phyloP scores from a whole-genome alignment of 2,888 invertebrate genomes.

The Polylopha cassiicola region DNA sequence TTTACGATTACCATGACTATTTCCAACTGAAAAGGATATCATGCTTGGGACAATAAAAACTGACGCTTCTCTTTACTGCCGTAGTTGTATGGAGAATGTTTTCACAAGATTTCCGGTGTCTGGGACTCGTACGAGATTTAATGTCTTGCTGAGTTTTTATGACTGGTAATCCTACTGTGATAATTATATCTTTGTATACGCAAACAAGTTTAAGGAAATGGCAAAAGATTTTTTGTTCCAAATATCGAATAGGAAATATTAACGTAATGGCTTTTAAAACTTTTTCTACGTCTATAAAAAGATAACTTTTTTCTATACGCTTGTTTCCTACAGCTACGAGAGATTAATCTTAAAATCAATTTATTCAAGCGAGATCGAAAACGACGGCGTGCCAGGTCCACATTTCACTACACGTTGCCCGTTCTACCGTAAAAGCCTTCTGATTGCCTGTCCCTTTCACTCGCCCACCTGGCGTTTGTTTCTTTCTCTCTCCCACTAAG shows the following conservation, averaged over 20 bases:
- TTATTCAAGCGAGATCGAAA: conserved; percentile 73
- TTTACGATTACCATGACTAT: conserved; percentile 61
- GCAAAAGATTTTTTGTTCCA: conserved; percentile 2
- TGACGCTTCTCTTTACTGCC: conserved; percentile 46
- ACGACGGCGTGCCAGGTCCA: conserved; percentile 62
- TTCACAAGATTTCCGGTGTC: conserved; percentile 66
- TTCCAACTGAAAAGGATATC: conserved; percentile 57
- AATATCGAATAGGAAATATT: background rate
- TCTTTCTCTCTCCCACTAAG: conserved; percentile 47
- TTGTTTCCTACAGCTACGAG: conserved; percentile 51
- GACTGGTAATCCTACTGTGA: conserved; percentile 24
- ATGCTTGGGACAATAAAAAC: conserved; percentile 61
- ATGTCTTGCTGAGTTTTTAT: conserved; percentile 32
- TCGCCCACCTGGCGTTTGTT: conserved; percentile 33
- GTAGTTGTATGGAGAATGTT: conserved; percentile 45
- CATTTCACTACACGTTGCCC: conserved; percentile 72
- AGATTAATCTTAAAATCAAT: conserved; percentile 74
- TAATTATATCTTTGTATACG: conserved; percentile 15
- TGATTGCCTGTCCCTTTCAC: conserved; percentile 56
- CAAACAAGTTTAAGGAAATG: conserved; percentile 11
- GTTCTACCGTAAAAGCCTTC: conserved; percentile 77
- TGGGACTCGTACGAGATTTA: conserved; percentile 36
- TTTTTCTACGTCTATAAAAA: conserved; percentile 4
- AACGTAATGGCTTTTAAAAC: background rate
- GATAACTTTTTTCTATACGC: conserved; percentile 26